Conservation (phyloP, 2,797 vertebrate species). For the Arnoldichthys spilopterus region DNA sequence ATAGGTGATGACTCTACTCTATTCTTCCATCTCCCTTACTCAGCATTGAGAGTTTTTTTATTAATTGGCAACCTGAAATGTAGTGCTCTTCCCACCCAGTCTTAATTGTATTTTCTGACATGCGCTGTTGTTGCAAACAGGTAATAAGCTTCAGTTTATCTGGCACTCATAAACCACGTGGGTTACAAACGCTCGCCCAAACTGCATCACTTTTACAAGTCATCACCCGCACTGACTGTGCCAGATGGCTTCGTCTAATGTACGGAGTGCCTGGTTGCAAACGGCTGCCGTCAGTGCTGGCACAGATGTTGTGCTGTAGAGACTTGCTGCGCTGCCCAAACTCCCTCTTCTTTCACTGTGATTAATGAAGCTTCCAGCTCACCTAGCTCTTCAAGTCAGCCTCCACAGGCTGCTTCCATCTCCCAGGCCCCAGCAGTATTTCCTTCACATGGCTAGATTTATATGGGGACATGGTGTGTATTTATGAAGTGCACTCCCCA, state of each 20-base stretch:
- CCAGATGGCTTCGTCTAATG: conserved; percentile 47
- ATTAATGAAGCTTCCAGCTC: conserved; percentile 56
- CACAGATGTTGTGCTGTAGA: conserved; percentile 56
- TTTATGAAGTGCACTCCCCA: conserved; percentile 54
- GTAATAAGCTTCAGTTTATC: background rate
- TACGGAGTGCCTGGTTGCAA: conserved; percentile 45
- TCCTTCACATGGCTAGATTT: conserved; percentile 55
- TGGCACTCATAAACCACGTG: conserved; percentile 1
- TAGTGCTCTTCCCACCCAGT: background rate
- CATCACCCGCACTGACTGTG: conserved; percentile 37
- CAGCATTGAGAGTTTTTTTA: conserved; percentile 13
- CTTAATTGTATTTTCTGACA: conserved; percentile 5
- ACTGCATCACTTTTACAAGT: conserved; percentile 28
- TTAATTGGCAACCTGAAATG: background rate
- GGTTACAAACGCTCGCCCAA: conserved; percentile 4
- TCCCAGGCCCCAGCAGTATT: conserved; percentile 51
- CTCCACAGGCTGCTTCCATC: conserved; percentile 48
- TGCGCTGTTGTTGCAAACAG: background rate
- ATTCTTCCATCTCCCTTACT: conserved; percentile 30
- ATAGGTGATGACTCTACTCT: conserved; percentile 36
- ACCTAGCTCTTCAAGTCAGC: conserved; percentile 54
- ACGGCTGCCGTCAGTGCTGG: conserved; percentile 52
- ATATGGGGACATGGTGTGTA: conserved; percentile 47
- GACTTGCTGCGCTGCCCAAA: conserved; percentile 42
- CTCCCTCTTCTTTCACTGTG: conserved; percentile 57